phyloP scores from a whole-genome alignment of 2,113 vertebrate genomes.

The Cairina moschata region DNA sequence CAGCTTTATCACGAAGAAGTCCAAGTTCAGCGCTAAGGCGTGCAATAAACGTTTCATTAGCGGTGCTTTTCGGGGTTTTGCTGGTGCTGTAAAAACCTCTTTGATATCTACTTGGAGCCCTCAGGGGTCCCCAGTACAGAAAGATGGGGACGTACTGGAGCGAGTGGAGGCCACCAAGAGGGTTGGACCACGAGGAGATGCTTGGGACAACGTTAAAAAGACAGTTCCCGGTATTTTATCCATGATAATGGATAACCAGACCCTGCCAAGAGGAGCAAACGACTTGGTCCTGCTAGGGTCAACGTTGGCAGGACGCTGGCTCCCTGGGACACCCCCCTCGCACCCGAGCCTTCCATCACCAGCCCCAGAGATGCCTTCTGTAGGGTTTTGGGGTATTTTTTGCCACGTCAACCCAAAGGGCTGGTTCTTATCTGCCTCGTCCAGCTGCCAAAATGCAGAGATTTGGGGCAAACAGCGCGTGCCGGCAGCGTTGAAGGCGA shows the following conservation, averaged over 20 bases:
- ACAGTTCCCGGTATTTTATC: neutral
- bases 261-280: neutral
- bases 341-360: neutral
- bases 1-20: neutral
- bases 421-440: neutral
- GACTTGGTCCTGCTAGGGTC: neutral
- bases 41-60: neutral
- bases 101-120: neutral
- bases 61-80: neutral
- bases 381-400: neutral
- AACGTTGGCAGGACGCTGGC: neutral
- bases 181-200: neutral
- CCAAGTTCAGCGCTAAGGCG: neutral
- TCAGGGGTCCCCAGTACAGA: neutral
- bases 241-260: neutral
- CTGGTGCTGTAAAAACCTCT: neutral
- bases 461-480: neutral
- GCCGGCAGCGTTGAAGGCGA: neutral
- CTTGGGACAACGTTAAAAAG: neutral
- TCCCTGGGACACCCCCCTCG: neutral
- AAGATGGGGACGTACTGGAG: neutral
- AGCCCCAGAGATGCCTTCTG: neutral
- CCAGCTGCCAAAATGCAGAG: neutral
- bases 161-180: neutral
- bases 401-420: neutral